Conservation (phyloP, 92 coral and sea anemone genomes). For the Porites divaricata region DNA sequence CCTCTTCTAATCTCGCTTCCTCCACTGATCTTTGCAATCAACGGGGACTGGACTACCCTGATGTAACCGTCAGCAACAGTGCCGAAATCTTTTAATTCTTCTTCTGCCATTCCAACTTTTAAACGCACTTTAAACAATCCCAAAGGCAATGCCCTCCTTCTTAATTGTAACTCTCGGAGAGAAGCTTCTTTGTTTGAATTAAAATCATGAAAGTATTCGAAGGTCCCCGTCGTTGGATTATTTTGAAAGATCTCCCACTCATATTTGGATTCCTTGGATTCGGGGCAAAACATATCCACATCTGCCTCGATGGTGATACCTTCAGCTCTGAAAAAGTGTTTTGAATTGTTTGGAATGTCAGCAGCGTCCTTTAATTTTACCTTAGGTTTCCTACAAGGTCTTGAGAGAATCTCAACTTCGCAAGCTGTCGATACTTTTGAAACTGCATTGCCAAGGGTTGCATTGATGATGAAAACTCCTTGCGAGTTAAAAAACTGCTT, state of each 20-base stretch:
- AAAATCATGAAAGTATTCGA: background rate
- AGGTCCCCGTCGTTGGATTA: slow-evolving; percentile 11
- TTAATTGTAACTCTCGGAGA: slow-evolving; percentile 35
- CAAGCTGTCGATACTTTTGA: slow-evolving; percentile 47
- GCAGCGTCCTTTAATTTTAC: slow-evolving; percentile 51
- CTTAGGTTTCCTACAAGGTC: slow-evolving; percentile 66
- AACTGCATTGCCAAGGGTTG: slow-evolving; percentile 50
- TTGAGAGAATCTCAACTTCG: slow-evolving; percentile 60
- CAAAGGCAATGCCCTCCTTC: slow-evolving; percentile 48
- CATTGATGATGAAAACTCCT: slow-evolving; percentile 43
- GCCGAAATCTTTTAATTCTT: slow-evolving; percentile 43
- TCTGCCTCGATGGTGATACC: slow-evolving; percentile 48
- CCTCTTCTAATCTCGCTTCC: slow-evolving; percentile 67
- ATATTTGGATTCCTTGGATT: slow-evolving; percentile 55
- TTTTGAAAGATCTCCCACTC: slow-evolving; percentile 53
- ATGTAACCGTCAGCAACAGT: slow-evolving; percentile 60
- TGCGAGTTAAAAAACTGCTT: slow-evolving; percentile 31
- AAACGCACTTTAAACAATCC: slow-evolving; percentile 57
- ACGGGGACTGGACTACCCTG: slow-evolving; percentile 40
- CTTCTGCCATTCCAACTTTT: slow-evolving; percentile 55
- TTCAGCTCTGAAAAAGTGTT: slow-evolving; percentile 31
- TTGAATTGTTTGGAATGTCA: slow-evolving; percentile 4
- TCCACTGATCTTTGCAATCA: slow-evolving; percentile 62
- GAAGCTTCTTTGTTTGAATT: slow-evolving; percentile 7
- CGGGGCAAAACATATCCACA: slow-evolving; percentile 68